A percentile compares a stretch with the other conserved stretches of the same genome.
These are phyloP conservation scores for Geococcyx californianus DNA, from an alignment of 2,113 vertebrate species.

Conservation along the genomic window DNA sequence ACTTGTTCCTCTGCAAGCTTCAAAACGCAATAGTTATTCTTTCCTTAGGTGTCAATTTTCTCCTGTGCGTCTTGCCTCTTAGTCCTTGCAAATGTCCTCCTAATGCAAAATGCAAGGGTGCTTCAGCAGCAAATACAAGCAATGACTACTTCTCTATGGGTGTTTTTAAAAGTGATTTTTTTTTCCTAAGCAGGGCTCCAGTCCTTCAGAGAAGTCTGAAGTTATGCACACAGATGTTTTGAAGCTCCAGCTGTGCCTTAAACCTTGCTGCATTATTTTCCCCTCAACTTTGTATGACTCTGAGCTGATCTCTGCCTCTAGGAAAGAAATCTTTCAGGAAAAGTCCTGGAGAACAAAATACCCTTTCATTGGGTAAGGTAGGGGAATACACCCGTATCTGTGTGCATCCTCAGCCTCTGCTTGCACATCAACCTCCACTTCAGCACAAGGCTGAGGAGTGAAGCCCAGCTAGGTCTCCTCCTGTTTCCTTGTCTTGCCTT, in stretches of 20 bases:
- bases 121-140: conserved; percentile 31
- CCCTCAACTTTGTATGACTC: not conserved
- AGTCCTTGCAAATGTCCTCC: conserved; percentile 58
- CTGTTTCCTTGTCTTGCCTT: accelerated
- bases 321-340: not conserved
- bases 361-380: not conserved
- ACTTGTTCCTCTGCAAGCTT: conserved; percentile 50
- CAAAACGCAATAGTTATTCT: conserved; percentile 43
- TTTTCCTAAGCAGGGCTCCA: conserved; percentile 20
- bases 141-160: conserved; percentile 12
- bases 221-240: conserved; percentile 1
- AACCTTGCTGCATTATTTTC: conserved; percentile 35
- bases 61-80: not conserved
- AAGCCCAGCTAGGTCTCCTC: not conserved
- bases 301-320: not conserved
- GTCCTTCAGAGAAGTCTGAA: conserved; percentile 24
- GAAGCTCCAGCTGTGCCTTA: conserved; percentile 34
- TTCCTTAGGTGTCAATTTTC: conserved; percentile 59
- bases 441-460: not conserved
- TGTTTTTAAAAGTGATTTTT: conserved; percentile 40
- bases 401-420: not conserved
- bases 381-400: not conserved
- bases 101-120: conserved; percentile 34
- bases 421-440: not conserved
- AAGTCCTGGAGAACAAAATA: not conserved